These are phyloP conservation scores for Theocolax elegans DNA, from an alignment of 1,140 invertebrate genomes.

Conservation along the genomic window DNA sequence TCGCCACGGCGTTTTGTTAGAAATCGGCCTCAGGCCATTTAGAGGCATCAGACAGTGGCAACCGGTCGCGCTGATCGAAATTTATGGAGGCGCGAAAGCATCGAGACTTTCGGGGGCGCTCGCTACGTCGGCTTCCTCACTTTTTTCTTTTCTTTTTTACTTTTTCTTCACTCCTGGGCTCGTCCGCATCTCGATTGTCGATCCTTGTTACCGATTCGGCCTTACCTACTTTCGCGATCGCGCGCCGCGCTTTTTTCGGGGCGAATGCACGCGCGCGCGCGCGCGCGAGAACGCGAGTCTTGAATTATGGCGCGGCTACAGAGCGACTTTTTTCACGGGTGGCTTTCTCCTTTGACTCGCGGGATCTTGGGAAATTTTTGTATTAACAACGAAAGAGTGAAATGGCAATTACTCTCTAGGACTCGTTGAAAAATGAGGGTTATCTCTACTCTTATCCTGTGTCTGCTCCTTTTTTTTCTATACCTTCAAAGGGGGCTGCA, in stretches of 20 bases:
- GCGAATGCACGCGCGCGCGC: too few species aligned
- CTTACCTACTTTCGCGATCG: conserved; percentile 39
- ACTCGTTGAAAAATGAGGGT: too few species aligned
- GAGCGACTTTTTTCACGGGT: conserved; percentile 14
- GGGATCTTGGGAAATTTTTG: conserved; percentile 20
- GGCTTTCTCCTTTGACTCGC: conserved; percentile 29
- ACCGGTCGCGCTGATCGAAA: conserved; percentile 25
- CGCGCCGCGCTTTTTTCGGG: too few species aligned
- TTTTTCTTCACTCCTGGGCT: background rate
- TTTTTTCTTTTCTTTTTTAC: background rate
- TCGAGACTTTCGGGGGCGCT: background rate
- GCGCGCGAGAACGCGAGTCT: too few species aligned
- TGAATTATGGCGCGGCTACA: conserved; percentile 11
- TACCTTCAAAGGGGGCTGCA: too few species aligned
- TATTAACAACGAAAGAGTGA: conserved; percentile 10
- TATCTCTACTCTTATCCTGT: too few species aligned
- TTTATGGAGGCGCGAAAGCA: conserved; percentile 23
- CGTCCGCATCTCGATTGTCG: background rate
- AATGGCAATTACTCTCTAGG: background rate
- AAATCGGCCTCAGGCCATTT: conserved; percentile 29
- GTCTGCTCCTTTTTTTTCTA: too few species aligned
- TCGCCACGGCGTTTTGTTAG: conserved; percentile 23
- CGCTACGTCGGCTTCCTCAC: background rate
- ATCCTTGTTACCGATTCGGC: conserved; percentile 37
- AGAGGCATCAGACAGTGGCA: conserved; percentile 5